A percentile compares a stretch with the other conserved stretches of the same genome.
Conservation (phyloP, 2,888 invertebrate species). For the Polydesmus complanatus region DNA sequence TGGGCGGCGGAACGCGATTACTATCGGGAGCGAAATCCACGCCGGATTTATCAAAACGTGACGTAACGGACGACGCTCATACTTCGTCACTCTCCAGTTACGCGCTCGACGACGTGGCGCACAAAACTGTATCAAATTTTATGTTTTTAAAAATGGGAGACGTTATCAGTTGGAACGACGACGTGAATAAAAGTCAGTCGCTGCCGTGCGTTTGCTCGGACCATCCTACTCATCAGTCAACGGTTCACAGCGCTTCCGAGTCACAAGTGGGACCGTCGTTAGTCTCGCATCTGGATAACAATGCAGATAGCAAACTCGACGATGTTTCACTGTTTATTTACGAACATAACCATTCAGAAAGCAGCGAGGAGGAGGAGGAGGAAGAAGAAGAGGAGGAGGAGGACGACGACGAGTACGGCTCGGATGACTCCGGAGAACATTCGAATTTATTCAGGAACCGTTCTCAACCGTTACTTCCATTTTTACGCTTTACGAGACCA, state of each 20-base stretch:
- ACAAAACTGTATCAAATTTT: not conserved
- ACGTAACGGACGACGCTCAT: not conserved
- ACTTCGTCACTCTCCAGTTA: not conserved
- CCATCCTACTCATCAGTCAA: not conserved
- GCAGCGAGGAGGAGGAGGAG: conserved; percentile 25
- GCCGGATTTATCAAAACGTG: not conserved
- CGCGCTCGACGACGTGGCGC: not conserved
- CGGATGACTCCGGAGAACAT: not conserved
- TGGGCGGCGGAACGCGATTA: not conserved
- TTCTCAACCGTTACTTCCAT: not conserved
- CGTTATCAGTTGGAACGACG: not conserved
- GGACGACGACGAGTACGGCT: not conserved
- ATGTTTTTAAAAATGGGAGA: not conserved
- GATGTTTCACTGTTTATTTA: too few species aligned
- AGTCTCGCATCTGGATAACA: not conserved
- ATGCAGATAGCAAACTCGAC: not conserved
- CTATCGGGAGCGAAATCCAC: conserved; percentile 2
- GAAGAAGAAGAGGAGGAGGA: conserved; percentile 1
- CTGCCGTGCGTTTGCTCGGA: not conserved
- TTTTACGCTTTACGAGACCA: conserved; percentile 5
- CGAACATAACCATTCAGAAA: too few species aligned
- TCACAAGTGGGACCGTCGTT: not conserved
- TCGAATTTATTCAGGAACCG: not conserved
- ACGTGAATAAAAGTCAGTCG: not conserved
- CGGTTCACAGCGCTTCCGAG: not conserved